phyloP scores from a whole-genome alignment of 2,888 invertebrate species.

The Myopa tessellatipennis region DNA sequence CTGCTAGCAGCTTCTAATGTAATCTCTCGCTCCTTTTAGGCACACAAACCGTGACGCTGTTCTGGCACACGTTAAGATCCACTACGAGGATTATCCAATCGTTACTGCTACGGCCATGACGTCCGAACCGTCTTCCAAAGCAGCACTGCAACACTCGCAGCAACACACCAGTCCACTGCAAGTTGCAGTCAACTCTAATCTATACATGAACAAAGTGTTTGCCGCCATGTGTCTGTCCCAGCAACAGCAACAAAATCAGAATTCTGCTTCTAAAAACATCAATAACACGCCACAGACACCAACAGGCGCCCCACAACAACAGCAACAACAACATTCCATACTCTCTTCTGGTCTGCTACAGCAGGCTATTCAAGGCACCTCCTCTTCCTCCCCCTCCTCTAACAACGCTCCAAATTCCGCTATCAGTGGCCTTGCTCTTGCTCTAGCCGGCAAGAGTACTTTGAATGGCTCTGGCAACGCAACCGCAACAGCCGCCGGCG shows the following conservation, averaged over 20 bases:
- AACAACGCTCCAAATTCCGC: slow-evolving; percentile 54
- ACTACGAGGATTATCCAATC: slow-evolving; percentile 69
- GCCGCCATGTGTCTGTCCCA: slow-evolving; percentile 67
- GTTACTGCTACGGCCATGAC: slow-evolving; percentile 47
- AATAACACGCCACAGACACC: slow-evolving; percentile 39
- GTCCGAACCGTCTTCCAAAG: slow-evolving; percentile 44
- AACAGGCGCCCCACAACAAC: slow-evolving; percentile 30
- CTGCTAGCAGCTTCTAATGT: neutral
- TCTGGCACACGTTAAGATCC: slow-evolving; percentile 75
- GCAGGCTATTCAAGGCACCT: slow-evolving; percentile 61
- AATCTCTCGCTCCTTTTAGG: slow-evolving; percentile 60
- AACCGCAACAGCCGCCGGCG: slow-evolving; percentile 54
- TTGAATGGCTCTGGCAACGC: slow-evolving; percentile 48
- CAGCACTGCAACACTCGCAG: slow-evolving; percentile 38
- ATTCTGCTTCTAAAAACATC: slow-evolving; percentile 45
- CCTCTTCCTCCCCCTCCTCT: slow-evolving; percentile 54
- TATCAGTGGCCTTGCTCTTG: slow-evolving; percentile 59
- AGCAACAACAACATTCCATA: slow-evolving; percentile 58
- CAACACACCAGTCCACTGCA: slow-evolving; percentile 57
- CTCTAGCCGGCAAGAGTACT: slow-evolving; percentile 57
- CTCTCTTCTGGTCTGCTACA: slow-evolving; percentile 61
- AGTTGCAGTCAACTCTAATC: slow-evolving; percentile 59
- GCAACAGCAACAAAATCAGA: slow-evolving; percentile 45
- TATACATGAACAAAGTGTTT: slow-evolving; percentile 66
- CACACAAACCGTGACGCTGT: slow-evolving; percentile 76